Conservation (phyloP, 2,888 invertebrate genomes). For the Raillietiella orientalis region DNA sequence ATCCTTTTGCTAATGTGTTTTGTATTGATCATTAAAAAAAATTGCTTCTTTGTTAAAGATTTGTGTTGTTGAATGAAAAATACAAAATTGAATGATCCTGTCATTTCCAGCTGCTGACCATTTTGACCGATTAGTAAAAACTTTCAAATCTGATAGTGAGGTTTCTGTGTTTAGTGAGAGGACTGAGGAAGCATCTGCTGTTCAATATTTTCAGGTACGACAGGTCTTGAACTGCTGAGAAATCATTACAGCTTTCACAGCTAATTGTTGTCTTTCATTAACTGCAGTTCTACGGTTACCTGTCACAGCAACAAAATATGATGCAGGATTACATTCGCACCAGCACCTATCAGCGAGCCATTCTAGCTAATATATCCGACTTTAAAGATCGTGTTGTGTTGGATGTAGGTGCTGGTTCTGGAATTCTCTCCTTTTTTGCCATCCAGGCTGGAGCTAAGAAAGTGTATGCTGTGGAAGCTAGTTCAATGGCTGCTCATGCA, state of each 20-base stretch:
- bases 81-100: too few relatives aligned
- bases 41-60: too few relatives aligned
- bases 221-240: background rate
- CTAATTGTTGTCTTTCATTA: slow-evolving; percentile 5
- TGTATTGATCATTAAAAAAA: too few relatives aligned
- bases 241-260: background rate
- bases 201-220: slow-evolving; percentile 63
- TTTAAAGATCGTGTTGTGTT: slow-evolving; percentile 65
- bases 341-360: slow-evolving; percentile 90
- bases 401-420: slow-evolving; percentile 95
- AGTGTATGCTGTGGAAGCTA: slow-evolving; percentile 97
- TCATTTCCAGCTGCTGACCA: too few relatives aligned
- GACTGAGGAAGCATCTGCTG: slow-evolving; percentile 90
- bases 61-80: too few relatives aligned
- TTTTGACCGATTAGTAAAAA: too few relatives aligned
- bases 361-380: slow-evolving; percentile 65
- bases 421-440: slow-evolving; percentile 92
- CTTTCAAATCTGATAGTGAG: slow-evolving; percentile 34
- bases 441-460: slow-evolving; percentile 83
- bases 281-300: slow-evolving; percentile 73
- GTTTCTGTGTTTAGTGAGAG: slow-evolving; percentile 68
- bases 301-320: slow-evolving; percentile 99
- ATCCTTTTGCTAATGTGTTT: too few relatives aligned
- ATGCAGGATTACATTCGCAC: slow-evolving; percentile 98
- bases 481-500: slow-evolving; percentile 90